Evolutionary conservation across 2,888 invertebrate genomes (phyloP).

Genomic region (Eupelmus urozonus): DNA sequence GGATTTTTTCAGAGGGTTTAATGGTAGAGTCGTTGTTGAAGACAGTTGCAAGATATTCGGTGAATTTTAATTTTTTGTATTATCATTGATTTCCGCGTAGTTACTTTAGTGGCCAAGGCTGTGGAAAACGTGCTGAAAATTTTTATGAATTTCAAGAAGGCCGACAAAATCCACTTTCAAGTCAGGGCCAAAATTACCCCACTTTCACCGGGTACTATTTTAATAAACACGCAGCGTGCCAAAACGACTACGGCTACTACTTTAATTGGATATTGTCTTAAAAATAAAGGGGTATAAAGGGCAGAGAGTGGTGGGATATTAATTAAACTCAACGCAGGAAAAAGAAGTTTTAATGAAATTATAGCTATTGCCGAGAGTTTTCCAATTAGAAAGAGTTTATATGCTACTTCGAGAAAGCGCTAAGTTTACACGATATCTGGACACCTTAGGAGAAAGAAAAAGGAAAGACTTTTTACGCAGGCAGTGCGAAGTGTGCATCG

Average conservation of each 20-base stretch:
- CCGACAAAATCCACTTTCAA: not conserved
- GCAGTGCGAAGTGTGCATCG: not conserved
- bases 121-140: no score
- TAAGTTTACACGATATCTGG: constrained; percentile 24
- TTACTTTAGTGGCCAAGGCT: no score
- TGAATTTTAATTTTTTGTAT: no score
- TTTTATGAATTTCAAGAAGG: no score
- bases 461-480: not conserved
- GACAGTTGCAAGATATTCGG: no score
- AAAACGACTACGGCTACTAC: constrained; percentile 41
- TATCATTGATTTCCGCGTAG: no score
- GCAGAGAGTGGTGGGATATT: constrained; percentile 7
- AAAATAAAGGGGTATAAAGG: not conserved
- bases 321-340: constrained; percentile 43
- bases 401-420: constrained; percentile 8
- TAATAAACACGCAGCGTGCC: constrained; percentile 23
- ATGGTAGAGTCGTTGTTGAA: no score
- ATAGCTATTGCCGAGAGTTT: constrained; percentile 34
- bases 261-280: constrained; percentile 16
- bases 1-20: no score
- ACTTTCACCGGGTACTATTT: constrained; percentile 11
- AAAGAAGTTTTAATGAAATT: constrained; percentile 53
- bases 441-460: constrained; percentile 10
- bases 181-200: constrained; percentile 17
- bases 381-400: constrained; percentile 34